Conservation (phyloP, 2,113 vertebrate species). For the Aegithalos caudatus region DNA sequence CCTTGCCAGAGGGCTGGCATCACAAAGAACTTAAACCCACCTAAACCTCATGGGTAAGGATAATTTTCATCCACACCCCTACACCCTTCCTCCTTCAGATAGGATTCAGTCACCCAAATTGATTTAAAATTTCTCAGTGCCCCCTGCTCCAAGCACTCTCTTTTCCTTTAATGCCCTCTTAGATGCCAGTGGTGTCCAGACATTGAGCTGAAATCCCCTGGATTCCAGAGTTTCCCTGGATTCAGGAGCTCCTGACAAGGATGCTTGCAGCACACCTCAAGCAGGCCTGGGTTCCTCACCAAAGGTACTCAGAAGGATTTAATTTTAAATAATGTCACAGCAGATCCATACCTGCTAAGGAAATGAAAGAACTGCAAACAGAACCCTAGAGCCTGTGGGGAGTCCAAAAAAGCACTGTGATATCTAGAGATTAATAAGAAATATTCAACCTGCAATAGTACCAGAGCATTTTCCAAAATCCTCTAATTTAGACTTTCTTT, state of each 20-base stretch:
- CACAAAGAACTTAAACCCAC: not conserved
- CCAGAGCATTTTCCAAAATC: not conserved
- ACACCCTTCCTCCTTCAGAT: accelerated
- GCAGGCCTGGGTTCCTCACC: not conserved
- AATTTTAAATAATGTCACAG: not conserved
- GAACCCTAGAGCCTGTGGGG: not conserved
- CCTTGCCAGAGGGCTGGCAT: not conserved
- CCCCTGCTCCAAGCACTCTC: not conserved
- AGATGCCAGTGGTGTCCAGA: not conserved
- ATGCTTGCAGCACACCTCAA: not conserved
- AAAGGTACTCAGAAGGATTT: not conserved
- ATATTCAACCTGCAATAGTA: not conserved
- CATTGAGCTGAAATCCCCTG: not conserved
- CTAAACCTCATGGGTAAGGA: not conserved
- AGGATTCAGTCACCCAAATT: accelerated
- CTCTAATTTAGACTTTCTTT: not conserved
- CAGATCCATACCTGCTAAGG: not conserved
- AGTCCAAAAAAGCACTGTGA: not conserved
- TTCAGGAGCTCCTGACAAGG: not conserved
- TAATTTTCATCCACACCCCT: not conserved
- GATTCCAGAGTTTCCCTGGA: not conserved
- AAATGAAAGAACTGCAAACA: not conserved
- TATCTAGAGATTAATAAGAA: not conserved
- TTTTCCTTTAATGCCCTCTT: not conserved
- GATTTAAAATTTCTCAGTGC: not conserved